A percentile compares a stretch with the other conserved stretches of the same genome.
Evolutionary conservation across 2,113 vertebrate genomes (phyloP).

Genomic region (Clarias batrachus): DNA sequence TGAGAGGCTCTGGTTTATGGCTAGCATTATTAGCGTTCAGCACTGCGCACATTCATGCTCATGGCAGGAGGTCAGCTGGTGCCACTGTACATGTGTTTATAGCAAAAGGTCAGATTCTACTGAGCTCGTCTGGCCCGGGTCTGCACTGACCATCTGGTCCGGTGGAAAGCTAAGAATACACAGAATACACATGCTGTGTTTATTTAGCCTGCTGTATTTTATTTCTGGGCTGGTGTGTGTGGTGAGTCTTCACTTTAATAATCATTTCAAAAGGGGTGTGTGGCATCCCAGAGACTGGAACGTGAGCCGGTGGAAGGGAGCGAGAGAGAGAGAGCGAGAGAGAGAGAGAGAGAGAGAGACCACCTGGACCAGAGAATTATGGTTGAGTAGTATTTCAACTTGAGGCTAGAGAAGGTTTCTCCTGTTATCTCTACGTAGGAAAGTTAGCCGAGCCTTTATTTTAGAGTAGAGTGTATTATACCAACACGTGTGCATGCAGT

Average conservation of each 20-base stretch:
- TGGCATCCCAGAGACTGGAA: slow-evolving; percentile 37
- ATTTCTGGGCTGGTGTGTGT: slow-evolving; percentile 13
- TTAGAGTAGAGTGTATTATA: neutral
- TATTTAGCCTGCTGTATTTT: slow-evolving; percentile 49
- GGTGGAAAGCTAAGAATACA: slow-evolving; percentile 40
- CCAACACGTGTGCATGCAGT: neutral
- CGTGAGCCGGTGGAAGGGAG: slow-evolving; percentile 16
- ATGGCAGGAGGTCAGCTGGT: slow-evolving; percentile 35
- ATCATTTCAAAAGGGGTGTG: slow-evolving; percentile 38
- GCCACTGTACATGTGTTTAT: slow-evolving; percentile 17
- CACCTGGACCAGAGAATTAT: slow-evolving; percentile 20
- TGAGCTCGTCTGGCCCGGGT: slow-evolving; percentile 1
- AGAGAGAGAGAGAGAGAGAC: slow-evolving; percentile 29
- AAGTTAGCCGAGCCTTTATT: neutral
- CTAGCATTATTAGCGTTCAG: slow-evolving; percentile 46
- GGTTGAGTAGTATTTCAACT: neutral
- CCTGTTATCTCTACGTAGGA: neutral
- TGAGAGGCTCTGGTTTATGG: slow-evolving; percentile 38
- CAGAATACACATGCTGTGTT: slow-evolving; percentile 37
- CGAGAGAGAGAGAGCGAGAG: slow-evolving; percentile 25
- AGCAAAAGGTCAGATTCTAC: neutral
- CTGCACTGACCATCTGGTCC: slow-evolving; percentile 45
- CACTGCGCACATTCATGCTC: slow-evolving; percentile 14
- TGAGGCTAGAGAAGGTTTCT: neutral
- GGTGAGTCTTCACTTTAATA: slow-evolving; percentile 41